Conservation (phyloP, 2,797 vertebrate genomes). For the Psittacula derbiana region DNA sequence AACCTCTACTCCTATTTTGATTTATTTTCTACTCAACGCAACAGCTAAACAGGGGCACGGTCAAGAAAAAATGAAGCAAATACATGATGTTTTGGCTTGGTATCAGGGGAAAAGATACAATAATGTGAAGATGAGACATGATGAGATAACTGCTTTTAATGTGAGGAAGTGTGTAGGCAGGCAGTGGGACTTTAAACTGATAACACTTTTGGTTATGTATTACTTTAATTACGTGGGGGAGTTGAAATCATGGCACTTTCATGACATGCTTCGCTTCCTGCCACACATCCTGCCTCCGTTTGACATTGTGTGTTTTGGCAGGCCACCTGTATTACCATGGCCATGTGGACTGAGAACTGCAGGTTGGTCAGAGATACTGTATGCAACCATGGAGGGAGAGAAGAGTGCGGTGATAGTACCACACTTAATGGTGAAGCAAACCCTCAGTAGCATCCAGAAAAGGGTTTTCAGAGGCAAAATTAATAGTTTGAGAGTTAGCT, state of each 20-base stretch:
- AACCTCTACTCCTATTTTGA: background rate
- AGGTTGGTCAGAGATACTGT: background rate
- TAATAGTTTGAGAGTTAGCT: background rate
- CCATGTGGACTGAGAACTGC: rapidly evolving
- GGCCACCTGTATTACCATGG: background rate
- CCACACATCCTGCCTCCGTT: rapidly evolving
- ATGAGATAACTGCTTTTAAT: background rate
- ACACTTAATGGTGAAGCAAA: background rate
- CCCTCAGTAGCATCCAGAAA: background rate
- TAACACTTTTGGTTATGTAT: background rate
- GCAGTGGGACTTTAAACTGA: background rate
- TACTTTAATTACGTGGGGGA: background rate
- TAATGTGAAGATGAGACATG: background rate
- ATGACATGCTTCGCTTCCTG: background rate
- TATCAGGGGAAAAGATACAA: background rate
- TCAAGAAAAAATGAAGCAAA: background rate
- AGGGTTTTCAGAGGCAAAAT: background rate
- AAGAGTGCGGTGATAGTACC: background rate
- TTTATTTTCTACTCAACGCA: background rate
- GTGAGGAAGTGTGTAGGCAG: background rate
- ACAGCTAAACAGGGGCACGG: background rate
- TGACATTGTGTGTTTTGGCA: background rate
- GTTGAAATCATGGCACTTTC: background rate
- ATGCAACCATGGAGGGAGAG: background rate
- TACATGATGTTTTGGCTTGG: background rate